Evolutionary conservation across 2,888 invertebrate genomes (phyloP), one percentile per base, ranked within the genome.

Genomic region (Protophormia terraenovae): DNA sequence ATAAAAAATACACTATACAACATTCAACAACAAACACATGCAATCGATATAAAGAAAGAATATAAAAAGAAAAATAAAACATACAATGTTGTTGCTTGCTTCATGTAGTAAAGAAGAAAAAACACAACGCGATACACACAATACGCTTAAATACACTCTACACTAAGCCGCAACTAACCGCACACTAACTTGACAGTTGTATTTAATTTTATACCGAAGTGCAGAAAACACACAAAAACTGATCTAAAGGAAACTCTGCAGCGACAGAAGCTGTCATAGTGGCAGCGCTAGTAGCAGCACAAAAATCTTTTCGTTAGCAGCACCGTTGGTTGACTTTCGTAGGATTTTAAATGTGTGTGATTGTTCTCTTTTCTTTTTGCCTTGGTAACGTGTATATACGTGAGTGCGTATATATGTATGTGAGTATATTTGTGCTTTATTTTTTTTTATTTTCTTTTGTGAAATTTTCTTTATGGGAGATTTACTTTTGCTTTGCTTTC

Each of bases 91-190:
- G 45, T 78, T 84, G 82, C 62, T 72, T 66, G 80, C 72, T 55
- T 80, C 53, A 66, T 73, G 32, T 73, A 64, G 58, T 50, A 50
- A 64, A 50, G 50, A 35, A 60, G 60, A 41, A 41, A 38, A 72
- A 62, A 62, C 62, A 58, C 35, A 35, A 55, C 66, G 50, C 69
- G 45, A 79, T 27, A 71, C 53, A 71, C 62, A 83, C 58, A 58
- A 76, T 55, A 84, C 69, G 71, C 69, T 78, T 69, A 8, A 60
- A 77, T 79, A 64, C 77, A 82, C 73, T 78, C 85, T 82, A 75
- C 78, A 82, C 71, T 82, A 85, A 85, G 82, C 78, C 85, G 85
- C 82, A 85, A 82, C 85, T 85, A 85, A 85, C 85, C 82, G 85
- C 78, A 82, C 85, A 85, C 85, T 85, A 78, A 85, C 85, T 85